These are phyloP conservation scores for Microctenopoma steveboyesi DNA, from an alignment of 2,797 vertebrate genomes.

Conservation along the genomic window DNA sequence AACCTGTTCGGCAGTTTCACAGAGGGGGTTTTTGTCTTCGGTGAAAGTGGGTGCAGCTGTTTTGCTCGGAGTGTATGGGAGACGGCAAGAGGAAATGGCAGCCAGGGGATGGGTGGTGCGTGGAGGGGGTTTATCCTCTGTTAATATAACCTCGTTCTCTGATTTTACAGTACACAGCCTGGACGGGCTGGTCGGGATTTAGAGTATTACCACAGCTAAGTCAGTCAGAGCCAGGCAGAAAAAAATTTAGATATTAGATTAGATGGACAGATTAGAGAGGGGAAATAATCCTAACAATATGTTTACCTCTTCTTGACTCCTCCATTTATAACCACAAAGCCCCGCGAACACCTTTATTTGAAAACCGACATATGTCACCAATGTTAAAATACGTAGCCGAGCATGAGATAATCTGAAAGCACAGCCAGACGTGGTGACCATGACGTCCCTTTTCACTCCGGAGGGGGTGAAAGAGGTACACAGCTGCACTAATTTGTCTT, in stretches of 20 bases:
- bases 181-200: constrained; percentile 76
- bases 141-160: constrained; percentile 64
- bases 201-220: constrained; percentile 78
- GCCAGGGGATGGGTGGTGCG: constrained; percentile 10
- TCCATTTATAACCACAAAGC: constrained; percentile 51
- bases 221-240: constrained; percentile 68
- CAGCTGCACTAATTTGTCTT: constrained; percentile 77
- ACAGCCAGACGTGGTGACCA: constrained; percentile 41
- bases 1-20: constrained; percentile 20
- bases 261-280: constrained; percentile 75
- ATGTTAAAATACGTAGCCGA: constrained; percentile 17
- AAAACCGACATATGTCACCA: constrained; percentile 43
- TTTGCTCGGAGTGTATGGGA: constrained; percentile 23
- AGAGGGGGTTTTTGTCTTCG: constrained; percentile 25
- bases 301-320: constrained; percentile 58
- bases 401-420: constrained; percentile 22
- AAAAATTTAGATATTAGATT: constrained; percentile 76
- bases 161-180: constrained; percentile 61
- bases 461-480: constrained; percentile 57
- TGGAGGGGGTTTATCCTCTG: constrained; percentile 48
- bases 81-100: constrained; percentile 13
- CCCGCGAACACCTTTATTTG: constrained; percentile 56
- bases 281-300: constrained; percentile 69
- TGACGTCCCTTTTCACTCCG: constrained; percentile 42
- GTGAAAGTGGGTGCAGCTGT: constrained; percentile 24